Conservation (phyloP, 2,888 invertebrate genomes). For the Oxytorus armatus region DNA sequence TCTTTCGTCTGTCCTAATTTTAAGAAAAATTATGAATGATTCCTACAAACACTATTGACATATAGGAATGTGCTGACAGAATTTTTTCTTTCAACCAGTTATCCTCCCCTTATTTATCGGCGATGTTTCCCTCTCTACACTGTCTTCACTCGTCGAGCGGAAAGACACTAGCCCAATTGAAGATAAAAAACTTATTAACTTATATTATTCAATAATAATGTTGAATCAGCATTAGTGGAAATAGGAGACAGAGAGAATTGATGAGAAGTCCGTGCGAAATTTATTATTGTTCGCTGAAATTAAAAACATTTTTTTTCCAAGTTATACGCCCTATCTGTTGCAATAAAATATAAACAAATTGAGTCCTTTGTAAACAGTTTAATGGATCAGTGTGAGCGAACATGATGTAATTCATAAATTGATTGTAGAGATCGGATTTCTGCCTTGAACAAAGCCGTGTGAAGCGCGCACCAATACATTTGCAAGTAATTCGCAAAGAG, state of each 20-base stretch:
- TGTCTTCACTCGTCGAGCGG: neutral
- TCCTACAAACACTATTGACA: neutral
- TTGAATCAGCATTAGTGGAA: neutral
- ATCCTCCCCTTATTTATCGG: neutral
- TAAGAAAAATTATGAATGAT: neutral
- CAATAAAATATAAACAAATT: neutral
- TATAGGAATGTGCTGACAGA: neutral
- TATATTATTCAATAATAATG: no score
- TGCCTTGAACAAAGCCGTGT: neutral
- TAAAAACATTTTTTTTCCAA: neutral
- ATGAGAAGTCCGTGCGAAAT: neutral
- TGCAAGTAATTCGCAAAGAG: conserved; percentile 9
- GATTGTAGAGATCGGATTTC: neutral
- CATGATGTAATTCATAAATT: neutral
- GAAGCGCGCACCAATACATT: conserved; percentile 11
- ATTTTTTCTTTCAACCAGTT: neutral
- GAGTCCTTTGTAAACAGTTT: neutral
- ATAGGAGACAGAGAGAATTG: neutral
- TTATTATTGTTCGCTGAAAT: neutral
- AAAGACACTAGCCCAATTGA: neutral
- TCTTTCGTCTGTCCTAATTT: neutral
- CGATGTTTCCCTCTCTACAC: neutral
- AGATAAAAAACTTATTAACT: no score
- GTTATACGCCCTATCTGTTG: neutral
- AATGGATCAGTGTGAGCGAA: neutral